Evolutionary conservation across 2,113 vertebrate genomes (phyloP).

Genomic region (Anarrhichthys ocellatus): DNA sequence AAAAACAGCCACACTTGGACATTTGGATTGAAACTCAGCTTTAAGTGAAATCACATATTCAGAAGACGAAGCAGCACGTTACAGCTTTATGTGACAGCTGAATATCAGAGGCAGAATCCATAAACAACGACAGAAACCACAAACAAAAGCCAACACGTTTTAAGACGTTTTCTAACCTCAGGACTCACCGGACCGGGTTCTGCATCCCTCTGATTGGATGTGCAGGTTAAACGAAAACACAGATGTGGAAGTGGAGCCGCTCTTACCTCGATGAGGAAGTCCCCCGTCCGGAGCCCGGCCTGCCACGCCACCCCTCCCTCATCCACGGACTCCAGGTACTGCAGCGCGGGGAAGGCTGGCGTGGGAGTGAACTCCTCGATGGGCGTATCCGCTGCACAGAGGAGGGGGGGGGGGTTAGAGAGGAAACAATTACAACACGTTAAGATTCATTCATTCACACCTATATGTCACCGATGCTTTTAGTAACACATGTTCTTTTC

Average conservation of each 20-base stretch:
- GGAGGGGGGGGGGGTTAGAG: not conserved
- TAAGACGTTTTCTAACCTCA: not conserved
- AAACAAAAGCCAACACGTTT: not conserved
- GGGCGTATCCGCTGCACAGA: slow-evolving; percentile 91
- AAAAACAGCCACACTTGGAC: not conserved
- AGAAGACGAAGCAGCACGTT: no score
- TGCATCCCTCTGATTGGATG: not conserved
- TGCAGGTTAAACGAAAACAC: not conserved
- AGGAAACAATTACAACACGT: no score
- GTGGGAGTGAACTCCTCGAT: slow-evolving; percentile 99
- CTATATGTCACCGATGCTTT: no score
- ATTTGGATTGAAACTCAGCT: not conserved
- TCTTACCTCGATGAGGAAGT: slow-evolving; percentile 98
- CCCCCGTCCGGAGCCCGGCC: slow-evolving; percentile 95
- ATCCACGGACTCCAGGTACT: slow-evolving; percentile 99
- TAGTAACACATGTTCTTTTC: no score
- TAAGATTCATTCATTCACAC: no score
- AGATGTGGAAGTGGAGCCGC: not conserved
- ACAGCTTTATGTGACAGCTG: no score
- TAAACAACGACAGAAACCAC: no score
- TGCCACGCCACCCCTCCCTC: slow-evolving; percentile 98
- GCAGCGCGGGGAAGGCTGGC: slow-evolving; percentile 96
- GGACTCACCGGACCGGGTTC: not conserved
- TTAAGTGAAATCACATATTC: no score
- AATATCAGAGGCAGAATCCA: not conserved